These are phyloP conservation scores for Aselliscus stoliczkanus DNA, from an alignment of 2,797 vertebrate species.

Conservation along the genomic window DNA sequence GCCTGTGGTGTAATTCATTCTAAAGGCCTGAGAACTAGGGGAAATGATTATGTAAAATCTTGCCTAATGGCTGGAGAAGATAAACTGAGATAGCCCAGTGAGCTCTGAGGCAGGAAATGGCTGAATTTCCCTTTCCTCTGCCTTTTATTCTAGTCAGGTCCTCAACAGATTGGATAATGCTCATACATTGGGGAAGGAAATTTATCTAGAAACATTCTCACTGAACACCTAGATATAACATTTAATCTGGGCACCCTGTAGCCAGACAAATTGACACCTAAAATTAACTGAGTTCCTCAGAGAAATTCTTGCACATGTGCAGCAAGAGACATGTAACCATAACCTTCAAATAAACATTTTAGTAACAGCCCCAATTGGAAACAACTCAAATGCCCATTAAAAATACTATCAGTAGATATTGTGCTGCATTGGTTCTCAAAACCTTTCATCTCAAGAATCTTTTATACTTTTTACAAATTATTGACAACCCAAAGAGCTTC, in stretches of 20 bases:
- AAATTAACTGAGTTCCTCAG: neutral
- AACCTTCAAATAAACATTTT: neutral
- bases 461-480: no score
- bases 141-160: no score
- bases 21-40: neutral
- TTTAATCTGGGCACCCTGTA: neutral
- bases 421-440: no score
- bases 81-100: no score
- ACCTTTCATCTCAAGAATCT: no score
- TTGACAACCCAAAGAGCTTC: no score
- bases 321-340: neutral
- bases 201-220: neutral
- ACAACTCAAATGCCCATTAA: no score
- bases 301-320: neutral
- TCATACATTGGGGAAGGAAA: neutral
- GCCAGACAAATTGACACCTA: neutral
- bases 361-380: neutral
- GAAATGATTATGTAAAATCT: neutral
- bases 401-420: no score
- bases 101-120: no score
- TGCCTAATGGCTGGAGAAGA: neutral
- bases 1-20: neutral
- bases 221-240: neutral
- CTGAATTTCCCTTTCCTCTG: no score
- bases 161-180: no score